Base-by-base conservation (phyloP, 2,888 invertebrate genomes). In the Brenthis ino region DNA sequence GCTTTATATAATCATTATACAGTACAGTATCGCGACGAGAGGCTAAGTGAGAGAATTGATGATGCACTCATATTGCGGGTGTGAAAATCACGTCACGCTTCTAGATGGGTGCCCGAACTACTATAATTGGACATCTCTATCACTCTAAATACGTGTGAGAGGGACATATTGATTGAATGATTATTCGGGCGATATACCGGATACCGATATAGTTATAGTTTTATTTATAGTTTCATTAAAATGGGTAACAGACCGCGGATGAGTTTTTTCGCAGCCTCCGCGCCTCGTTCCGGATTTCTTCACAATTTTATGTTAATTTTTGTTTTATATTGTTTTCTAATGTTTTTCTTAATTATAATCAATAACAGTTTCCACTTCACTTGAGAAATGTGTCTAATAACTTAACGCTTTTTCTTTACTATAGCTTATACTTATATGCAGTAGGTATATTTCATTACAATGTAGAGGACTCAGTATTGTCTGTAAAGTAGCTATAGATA, bases 201-300 rank as follows among this genome's bases (percentile, higher is more conserved):
- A 65, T 61, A 69, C 63, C 57, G 71, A 73, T 71, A 74, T 76
- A 77, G 77, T 75, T 75, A 77, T 75, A 72, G 68, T 74, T 75
- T 74, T 74, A 76, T 76, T 76, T 77, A 75, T 75, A 76, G 70
- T 76, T 74, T 73, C 75, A 79, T 78, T 78, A 77, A 63, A 73
- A 71, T 69, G 71, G 48, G 71, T 74, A 75, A 68, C 72, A 75
- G 77, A 79, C 76, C 77, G 77, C 65, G 67, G 67, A 69, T 74
- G 70, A 69, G 51, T 67, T 75, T 76, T 74, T 74, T 74, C 68
- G 63, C 67, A 60, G 55, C 60, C 70, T 50, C 64, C 53, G 70
- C 67, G 64, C 72, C 67, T 73, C 68, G 67, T 68, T 67, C 61
- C 65, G 65, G 69, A 68, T 69, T 69, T 66, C 69, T 73, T 64